Base-by-base conservation (phyloP, 92 coral and sea anemone genomes). In the Isaurus tuberculatus region DNA sequence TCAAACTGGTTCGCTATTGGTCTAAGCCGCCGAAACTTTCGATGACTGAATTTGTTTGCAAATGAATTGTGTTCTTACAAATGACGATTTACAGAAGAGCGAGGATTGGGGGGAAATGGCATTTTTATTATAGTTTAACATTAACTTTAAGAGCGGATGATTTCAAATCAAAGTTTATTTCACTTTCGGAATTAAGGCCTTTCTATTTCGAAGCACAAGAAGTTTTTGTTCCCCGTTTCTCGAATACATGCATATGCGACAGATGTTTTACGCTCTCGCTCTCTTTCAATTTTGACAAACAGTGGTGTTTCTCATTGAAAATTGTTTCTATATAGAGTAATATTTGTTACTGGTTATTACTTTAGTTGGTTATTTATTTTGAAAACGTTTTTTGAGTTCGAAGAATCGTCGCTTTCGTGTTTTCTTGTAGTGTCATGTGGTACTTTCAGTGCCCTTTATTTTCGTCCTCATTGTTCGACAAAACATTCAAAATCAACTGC, bases 1-100 rank as follows among this genome's bases (percentile, higher is more conserved):
- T 78, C 88, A 90, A 84, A 70, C 93, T 88, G 92, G 88, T 68
- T 85, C 95, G 95, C 95, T 91, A 93, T 93, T 93, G 98, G 98
- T 93, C 95, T 88, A 86, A 79, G 90, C 88, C 90, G 70, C 81
- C 84, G 88, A 83, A 83, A 86, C 91, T 93, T 80, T 78, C 92
- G 91, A 86, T 93, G 94, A 92, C 89, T 88, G 85, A 83, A 84
- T 93, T 86, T 85, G 91, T 91, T 93, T 92, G 94, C 88, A 92
- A 91, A 91, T 83, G 86, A 93, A 93, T 93, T 94, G 88, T 85
- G 84, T 65, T 58, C 79, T 74, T 77, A n/a, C 58, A 70, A 77
- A 77, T 53, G 82, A 77, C 64, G 32, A 65, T 58, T 49, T 58
- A 14, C 65, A 61, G 82, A 61, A 37, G 82, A 77, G 82, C 82